Percentiles rank a stretch among this genome's conserved stretches.
Evolutionary conservation across 1,140 invertebrate species (phyloP).

Genomic region (Glossosoma conforme): DNA sequence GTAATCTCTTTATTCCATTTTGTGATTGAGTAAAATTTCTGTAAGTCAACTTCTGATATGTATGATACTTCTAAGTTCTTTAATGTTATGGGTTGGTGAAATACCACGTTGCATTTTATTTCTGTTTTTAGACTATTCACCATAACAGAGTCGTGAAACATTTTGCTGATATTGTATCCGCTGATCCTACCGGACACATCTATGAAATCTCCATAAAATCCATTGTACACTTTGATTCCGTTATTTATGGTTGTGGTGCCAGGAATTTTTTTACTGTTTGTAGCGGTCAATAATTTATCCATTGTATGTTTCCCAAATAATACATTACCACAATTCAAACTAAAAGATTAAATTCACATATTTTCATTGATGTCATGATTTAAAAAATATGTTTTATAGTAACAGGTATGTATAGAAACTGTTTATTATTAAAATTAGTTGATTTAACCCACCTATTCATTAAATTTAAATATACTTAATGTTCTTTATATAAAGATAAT

Average conservation of each 20-base stretch:
- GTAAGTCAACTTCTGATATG: slow-evolving; percentile 5
- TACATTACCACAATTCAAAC: slow-evolving; percentile 18
- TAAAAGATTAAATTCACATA: slow-evolving; percentile 12
- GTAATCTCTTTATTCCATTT: slow-evolving; percentile 17
- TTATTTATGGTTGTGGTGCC: slow-evolving; percentile 12
- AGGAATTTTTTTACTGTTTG: slow-evolving; percentile 3
- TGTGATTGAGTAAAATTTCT: slow-evolving; percentile 18
- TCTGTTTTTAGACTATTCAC: slow-evolving; percentile 8
- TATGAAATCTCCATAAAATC: not conserved
- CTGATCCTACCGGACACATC: slow-evolving; percentile 5
- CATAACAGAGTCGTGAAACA: slow-evolving; percentile 20
- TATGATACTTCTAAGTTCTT: slow-evolving; percentile 7
- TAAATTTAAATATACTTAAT: too few species aligned
- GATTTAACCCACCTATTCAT: too few species aligned
- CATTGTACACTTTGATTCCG: slow-evolving; percentile 9
- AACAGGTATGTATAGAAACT: too few species aligned
- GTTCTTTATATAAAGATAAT: too few species aligned
- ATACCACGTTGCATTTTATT: slow-evolving; percentile 11
- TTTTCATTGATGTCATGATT: not conserved
- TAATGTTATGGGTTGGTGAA: slow-evolving; percentile 7
- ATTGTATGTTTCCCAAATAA: slow-evolving; percentile 12
- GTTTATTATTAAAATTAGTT: too few species aligned
- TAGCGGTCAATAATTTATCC: slow-evolving; percentile 11
- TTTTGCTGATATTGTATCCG: slow-evolving; percentile 6
- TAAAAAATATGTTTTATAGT: too few species aligned